phyloP scores from a whole-genome alignment of 1,140 invertebrate species.

The Orius insidiosus region DNA sequence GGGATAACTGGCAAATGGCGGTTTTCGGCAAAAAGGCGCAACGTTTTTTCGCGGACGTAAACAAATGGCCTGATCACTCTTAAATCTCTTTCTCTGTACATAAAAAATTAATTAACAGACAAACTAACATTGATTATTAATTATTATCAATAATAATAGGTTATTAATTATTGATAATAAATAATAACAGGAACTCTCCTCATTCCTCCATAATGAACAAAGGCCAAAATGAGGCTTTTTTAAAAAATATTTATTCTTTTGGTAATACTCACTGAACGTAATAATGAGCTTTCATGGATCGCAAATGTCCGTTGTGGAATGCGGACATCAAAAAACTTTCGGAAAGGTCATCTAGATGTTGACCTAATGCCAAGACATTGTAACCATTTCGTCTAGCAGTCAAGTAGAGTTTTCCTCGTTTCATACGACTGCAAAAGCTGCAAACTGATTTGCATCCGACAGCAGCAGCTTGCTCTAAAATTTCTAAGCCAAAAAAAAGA shows the following conservation, averaged over 20 bases:
- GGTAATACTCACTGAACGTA: slow-evolving; percentile 35
- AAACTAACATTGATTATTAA: no score
- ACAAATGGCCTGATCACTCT: slow-evolving; percentile 74
- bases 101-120: slow-evolving; percentile 11
- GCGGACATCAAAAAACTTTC: slow-evolving; percentile 68
- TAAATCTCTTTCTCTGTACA: slow-evolving; percentile 53
- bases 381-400: slow-evolving; percentile 57
- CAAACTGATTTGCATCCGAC: slow-evolving; percentile 37
- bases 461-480: slow-evolving; percentile 26
- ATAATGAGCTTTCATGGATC: slow-evolving; percentile 72
- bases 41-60: slow-evolving; percentile 60
- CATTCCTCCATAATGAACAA: not conserved
- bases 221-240: not conserved
- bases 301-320: slow-evolving; percentile 60
- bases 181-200: not conserved
- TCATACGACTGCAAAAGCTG: slow-evolving; percentile 49
- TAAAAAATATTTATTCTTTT: no score
- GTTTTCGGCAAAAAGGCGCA: slow-evolving; percentile 48
- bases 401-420: slow-evolving; percentile 53
- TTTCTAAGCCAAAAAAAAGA: slow-evolving; percentile 10
- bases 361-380: slow-evolving; percentile 71
- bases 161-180: not conserved
- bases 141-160: no score
- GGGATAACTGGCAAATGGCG: slow-evolving; percentile 46
- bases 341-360: slow-evolving; percentile 71